A percentile compares a stretch with the other conserved stretches of the same genome.
These are phyloP conservation scores for Chrysogorgia sp. DNA, from an alignment of 92 coral and sea anemone species.

Conservation along the genomic window DNA sequence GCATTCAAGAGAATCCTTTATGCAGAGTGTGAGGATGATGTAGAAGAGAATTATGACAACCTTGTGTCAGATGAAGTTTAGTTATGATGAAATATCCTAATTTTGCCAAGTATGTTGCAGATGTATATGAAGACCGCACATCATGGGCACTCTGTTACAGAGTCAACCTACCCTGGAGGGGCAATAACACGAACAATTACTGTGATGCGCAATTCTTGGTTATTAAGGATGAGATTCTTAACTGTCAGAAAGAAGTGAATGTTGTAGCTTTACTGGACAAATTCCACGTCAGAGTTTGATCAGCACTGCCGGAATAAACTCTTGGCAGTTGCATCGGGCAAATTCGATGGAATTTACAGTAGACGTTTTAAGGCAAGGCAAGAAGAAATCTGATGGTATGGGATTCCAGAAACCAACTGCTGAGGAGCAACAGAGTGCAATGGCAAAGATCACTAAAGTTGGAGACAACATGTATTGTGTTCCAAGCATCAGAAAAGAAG, in stretches of 20 bases:
- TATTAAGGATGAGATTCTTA: slow-evolving; percentile 24
- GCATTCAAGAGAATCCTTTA: slow-evolving; percentile 28
- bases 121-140: slow-evolving; percentile 15
- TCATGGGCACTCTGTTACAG: slow-evolving; percentile 42
- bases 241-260: slow-evolving; percentile 29
- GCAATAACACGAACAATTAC: slow-evolving; percentile 28
- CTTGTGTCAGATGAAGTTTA: slow-evolving; percentile 26
- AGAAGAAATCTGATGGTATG: slow-evolving; percentile 20
- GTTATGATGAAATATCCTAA: slow-evolving; percentile 21
- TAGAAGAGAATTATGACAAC: slow-evolving; percentile 21
- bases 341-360: slow-evolving; percentile 27
- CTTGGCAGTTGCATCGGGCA: slow-evolving; percentile 16
- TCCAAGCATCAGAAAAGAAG: slow-evolving; percentile 10
- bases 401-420: slow-evolving; percentile 14
- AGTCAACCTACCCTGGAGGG: slow-evolving; percentile 15
- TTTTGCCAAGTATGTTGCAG: slow-evolving; percentile 26
- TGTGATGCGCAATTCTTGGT: slow-evolving; percentile 23
- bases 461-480: slow-evolving; percentile 20
- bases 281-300: slow-evolving; percentile 8
- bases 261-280: slow-evolving; percentile 3
- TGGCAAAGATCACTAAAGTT: slow-evolving; percentile 11
- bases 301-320: slow-evolving; percentile 9
- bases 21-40: slow-evolving; percentile 39
- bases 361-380: slow-evolving; percentile 20
- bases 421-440: slow-evolving; percentile 17